Conservation (phyloP, 1,140 invertebrate species). For the Tigriopus japonicus region DNA sequence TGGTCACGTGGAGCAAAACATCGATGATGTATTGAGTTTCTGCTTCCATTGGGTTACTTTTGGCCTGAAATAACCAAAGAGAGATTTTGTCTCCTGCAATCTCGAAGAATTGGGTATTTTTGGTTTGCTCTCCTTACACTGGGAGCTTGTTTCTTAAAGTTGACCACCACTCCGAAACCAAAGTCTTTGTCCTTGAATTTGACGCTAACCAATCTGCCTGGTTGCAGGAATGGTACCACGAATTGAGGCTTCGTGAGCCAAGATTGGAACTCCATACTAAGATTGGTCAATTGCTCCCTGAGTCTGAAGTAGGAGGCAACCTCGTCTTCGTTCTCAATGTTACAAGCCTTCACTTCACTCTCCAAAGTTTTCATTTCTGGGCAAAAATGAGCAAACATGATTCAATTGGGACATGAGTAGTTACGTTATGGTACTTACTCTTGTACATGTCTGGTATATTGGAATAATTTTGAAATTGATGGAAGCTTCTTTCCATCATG, state of each 20-base stretch:
- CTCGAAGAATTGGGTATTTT: too few species aligned
- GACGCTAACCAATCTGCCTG: slow-evolving; percentile 79
- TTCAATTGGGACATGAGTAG: neutral
- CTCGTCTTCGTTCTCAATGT: slow-evolving; percentile 53
- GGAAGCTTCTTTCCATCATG: slow-evolving; percentile 95
- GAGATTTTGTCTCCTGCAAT: too few species aligned
- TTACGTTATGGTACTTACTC: slow-evolving; percentile 35
- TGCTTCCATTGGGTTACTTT: slow-evolving; percentile 34
- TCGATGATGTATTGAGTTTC: slow-evolving; percentile 30
- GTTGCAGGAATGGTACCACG: slow-evolving; percentile 78
- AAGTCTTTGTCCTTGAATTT: slow-evolving; percentile 68
- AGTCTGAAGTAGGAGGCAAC: slow-evolving; percentile 59
- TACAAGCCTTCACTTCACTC: slow-evolving; percentile 19
- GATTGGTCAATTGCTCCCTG: slow-evolving; percentile 51
- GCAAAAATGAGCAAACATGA: neutral
- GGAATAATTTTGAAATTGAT: slow-evolving; percentile 97
- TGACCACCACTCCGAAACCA: slow-evolving; percentile 89
- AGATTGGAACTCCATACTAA: slow-evolving; percentile 48
- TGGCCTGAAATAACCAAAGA: neutral
- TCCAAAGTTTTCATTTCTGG: neutral
- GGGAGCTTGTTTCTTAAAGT: slow-evolving; percentile 53
- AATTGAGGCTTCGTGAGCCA: slow-evolving; percentile 72
- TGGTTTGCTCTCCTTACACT: too few species aligned
- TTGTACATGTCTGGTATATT: slow-evolving; percentile 71
- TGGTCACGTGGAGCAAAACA: slow-evolving; percentile 13